Evolutionary conservation across 1,140 invertebrate species (phyloP).

Genomic region (Rhagoletis zephyria): DNA sequence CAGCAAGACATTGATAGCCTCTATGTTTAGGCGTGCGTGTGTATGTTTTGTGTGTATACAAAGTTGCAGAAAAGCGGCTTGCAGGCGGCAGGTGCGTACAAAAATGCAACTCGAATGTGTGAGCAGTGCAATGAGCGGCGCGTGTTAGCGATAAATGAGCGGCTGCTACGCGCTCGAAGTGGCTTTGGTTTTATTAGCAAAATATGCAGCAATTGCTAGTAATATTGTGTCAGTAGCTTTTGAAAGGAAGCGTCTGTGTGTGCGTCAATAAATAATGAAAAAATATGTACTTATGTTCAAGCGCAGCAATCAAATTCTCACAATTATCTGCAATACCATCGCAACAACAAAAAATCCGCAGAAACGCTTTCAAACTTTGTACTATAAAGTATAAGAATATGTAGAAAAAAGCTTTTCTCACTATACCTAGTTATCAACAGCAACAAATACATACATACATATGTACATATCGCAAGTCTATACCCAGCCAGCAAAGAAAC

Average conservation of each 20-base stretch:
- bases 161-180: too few species aligned
- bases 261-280: background rate
- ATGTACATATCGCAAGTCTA: background rate
- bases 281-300: background rate
- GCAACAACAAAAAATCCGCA: background rate
- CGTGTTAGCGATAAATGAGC: constrained; percentile 4
- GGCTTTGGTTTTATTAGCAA: too few species aligned
- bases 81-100: constrained; percentile 13
- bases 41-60: background rate
- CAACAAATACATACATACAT: background rate
- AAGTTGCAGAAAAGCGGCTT: constrained; percentile 3
- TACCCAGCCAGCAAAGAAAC: too few species aligned
- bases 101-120: background rate
- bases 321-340: background rate
- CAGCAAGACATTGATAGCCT: background rate
- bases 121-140: background rate
- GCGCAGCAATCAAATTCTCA: constrained; percentile 24
- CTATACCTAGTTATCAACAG: background rate
- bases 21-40: background rate
- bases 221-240: too few species aligned
- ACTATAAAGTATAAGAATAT: too few species aligned
- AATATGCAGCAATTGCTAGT: too few species aligned
- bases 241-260: background rate
- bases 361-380: background rate
- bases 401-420: too few species aligned